Evolutionary conservation across 2,888 invertebrate genomes (phyloP), one percentile per base, ranked within the genome.

Genomic region (Microchrysa polita): DNA sequence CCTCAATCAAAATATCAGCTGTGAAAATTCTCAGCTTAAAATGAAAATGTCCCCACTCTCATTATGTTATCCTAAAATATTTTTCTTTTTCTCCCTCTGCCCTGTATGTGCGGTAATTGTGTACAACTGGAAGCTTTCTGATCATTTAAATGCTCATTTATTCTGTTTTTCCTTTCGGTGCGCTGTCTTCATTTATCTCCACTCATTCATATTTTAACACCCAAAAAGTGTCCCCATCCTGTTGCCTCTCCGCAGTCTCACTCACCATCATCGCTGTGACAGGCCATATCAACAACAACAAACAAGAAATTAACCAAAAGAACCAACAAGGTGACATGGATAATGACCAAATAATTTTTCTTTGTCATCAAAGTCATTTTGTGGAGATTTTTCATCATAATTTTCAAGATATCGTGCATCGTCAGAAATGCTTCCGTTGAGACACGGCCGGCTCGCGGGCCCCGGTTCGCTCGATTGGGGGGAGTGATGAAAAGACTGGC

Each of bases 321-420:
- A 48, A 65, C 34, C 65, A 65, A 65, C 65, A 65, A 65, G 65
- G 48, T 48, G 65, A 65, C 65, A 48, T 44, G 65, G 65, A 48
- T 65, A 65, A 65, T 65, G 65, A 65, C 65, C 65, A 65, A 65
- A 65, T 65, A 65, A 65, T 65, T 65, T 65, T 65, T 65, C 65
- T 65, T 65, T 65, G 65, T 65, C 65, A 65, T 65, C 65, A 65
- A 65, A 65, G 65, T 65, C 44, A 65, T 65, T 65, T 65, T 22
- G 34, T 10, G 48, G 22, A 65, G 65, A 65, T 65, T 65, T 65
- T 65, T 65, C 65, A 65, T 65, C 48, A 65, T 44, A 65, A 65
- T 65, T 65, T 65, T 22, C 23, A 16, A 16, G 27, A 34, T n/a
- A n/a, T n/a, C n/a, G n/a, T 7, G 27, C 27, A 7, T 34, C 27